Conservation (phyloP, 2,888 invertebrate species). For the Itoplectis maculator region DNA sequence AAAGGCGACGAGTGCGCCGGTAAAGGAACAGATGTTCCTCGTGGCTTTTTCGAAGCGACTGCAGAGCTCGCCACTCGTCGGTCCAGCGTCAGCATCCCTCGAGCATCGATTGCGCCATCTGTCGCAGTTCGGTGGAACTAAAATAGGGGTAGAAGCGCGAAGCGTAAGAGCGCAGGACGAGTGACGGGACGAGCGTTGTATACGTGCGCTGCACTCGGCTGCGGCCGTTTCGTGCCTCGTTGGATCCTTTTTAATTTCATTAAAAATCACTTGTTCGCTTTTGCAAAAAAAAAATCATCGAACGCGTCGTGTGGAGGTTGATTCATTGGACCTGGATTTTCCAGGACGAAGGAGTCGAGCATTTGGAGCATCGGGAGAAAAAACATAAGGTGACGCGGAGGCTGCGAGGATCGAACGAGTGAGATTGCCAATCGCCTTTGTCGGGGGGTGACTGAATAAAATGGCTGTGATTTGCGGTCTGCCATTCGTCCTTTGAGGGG, state of each 20-base stretch:
- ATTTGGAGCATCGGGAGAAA: background rate
- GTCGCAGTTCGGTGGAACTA: conserved; percentile 16
- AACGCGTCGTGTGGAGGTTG: background rate
- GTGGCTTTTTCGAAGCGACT: conserved; percentile 42
- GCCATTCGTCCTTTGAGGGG: conserved; percentile 55
- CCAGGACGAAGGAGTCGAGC: background rate
- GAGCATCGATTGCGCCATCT: conserved; percentile 74
- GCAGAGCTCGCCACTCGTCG: conserved; percentile 80
- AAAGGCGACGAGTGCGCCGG: background rate
- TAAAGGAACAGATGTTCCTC: conserved; percentile 45
- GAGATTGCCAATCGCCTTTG: conserved; percentile 57
- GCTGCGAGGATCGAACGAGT: conserved; percentile 17
- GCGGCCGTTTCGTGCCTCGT: conserved; percentile 62
- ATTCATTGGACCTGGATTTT: background rate
- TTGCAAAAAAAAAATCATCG: background rate
- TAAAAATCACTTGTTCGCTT: conserved; percentile 42
- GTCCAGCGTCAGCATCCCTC: conserved; percentile 80
- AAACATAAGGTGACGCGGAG: background rate
- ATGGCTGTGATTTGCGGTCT: conserved; percentile 78
- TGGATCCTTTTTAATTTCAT: conserved; percentile 59
- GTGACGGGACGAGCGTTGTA: conserved; percentile 28
- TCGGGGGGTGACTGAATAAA: conserved; percentile 69
- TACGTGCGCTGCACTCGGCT: conserved; percentile 62
- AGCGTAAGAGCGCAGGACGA: conserved; percentile 68
- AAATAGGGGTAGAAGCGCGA: conserved; percentile 60